Base-by-base conservation (phyloP, 1,140 invertebrate genomes). In the Solenopsis invicta region DNA sequence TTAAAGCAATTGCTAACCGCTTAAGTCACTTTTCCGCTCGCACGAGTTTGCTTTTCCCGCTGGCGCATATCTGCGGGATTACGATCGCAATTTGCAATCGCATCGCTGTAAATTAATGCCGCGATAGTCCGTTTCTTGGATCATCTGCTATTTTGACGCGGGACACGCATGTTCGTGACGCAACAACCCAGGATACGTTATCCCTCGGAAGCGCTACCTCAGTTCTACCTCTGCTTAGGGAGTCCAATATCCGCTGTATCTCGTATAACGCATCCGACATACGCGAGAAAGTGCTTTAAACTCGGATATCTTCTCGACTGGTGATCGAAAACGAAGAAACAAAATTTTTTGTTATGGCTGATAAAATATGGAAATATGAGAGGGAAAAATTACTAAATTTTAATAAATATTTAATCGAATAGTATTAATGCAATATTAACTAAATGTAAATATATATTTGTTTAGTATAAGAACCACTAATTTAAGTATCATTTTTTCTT, bases 1-100 rank as follows among this genome's bases (percentile, higher is more conserved):
- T 87, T 74, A 67, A 56, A 67, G 76, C 62, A 87, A 75, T 67
- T 54, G 54, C 56, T 12, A 80, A 54, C 52, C 50, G 72, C 54
- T 62, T 80, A 59, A 86, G 13, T 52, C 21, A 34, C 86, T 71
- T 88, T 87, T 77, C 86, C 64, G 21, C 21, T 62, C 18, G 34
- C 34, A 45, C 8, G 45, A 24, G 34, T 37, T 6, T 48, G 9
- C 54, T 56, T 81, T 52, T 0, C 18, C 12, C 16, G 24, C 18
- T 37, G 41, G 71, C 85, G 13, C 86, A 37, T 52, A 74, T 66
- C 54, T 72, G 52, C 64, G 18, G 45, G 16, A 10, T 72, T 56
- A 72, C 37, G 18, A 13, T n/a, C 9, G 18, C 9, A 21, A 64
- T 66, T 52, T 21, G 18, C 61, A 64, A 67, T 67, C 45, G 61